Base-by-base conservation (phyloP, 2,888 invertebrate genomes). In the Capitulum mitella region DNA sequence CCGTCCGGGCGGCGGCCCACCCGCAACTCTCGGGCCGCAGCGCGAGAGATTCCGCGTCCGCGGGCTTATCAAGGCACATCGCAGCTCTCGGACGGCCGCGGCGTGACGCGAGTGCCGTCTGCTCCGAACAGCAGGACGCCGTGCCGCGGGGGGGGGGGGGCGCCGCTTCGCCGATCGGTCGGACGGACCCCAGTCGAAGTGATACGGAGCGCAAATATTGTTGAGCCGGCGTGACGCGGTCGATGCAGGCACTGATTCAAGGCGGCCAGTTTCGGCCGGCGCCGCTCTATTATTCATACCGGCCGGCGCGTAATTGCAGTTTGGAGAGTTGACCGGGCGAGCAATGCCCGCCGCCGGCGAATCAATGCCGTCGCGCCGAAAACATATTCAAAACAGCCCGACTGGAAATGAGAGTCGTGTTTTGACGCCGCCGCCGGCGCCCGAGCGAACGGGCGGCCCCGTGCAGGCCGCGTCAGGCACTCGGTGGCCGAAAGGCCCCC, bases 301-400 rank as follows among this genome's bases (percentile, higher is more conserved):
- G 0, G 8, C 12, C 58, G 22, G 70, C 12, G 70, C 22, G 40
- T 70, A 40, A 70, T 70, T 70, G 70, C 40, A 37, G 26, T 22
- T 26, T 26, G 19, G 70, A 70, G 40, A 40, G 26, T 3, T 22
- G 26, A 6, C 5, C 1, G 16, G 16, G 64, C 64, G 32, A 5
- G 19, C 16, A 34, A 34, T 34, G 34, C 34, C 3, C 64, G 14
- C 19, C 32, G 19, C 19, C 34, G 5, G 10, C 64, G 34, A 70
- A 40, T 40, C 70, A 40, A 70, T 70, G 29, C 22, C 6, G n/a
- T 29, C 58, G 22, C 12, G 70, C 16, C 70, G 40, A 70, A 70
- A 70, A 70, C 70, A 70, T 70, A 70, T 70, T 70, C 70, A 37
- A 40, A 40, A 70, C 70, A 40, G 22, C 16, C 37, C 26, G 8